Conservation (phyloP, 2,888 invertebrate genomes). For the Drosophila mulleri region DNA sequence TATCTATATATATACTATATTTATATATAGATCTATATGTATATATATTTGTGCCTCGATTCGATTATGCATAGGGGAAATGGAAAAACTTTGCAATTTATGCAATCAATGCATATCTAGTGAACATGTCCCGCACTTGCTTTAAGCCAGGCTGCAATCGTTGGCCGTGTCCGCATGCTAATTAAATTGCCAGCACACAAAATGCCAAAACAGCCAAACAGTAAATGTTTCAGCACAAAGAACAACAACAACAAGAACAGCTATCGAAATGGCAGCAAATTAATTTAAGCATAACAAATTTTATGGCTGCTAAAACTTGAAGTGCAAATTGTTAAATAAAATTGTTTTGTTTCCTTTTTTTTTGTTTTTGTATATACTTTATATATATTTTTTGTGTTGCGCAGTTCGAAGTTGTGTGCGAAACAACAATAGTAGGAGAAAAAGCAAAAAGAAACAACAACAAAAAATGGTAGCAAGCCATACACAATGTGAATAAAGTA, state of each 20-base stretch:
- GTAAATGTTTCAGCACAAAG: slow-evolving; percentile 26
- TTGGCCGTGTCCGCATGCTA: slow-evolving; percentile 32
- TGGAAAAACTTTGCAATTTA: slow-evolving; percentile 11
- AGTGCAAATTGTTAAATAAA: slow-evolving; percentile 55
- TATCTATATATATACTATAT: neutral
- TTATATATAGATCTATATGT: slow-evolving; percentile 1
- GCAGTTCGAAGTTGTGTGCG: slow-evolving; percentile 42
- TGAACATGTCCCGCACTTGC: slow-evolving; percentile 6
- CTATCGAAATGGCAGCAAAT: slow-evolving; percentile 28
- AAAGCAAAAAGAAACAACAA: too few species aligned
- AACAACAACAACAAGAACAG: slow-evolving; percentile 10
- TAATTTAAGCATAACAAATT: slow-evolving; percentile 56
- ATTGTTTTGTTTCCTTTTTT: slow-evolving; percentile 20
- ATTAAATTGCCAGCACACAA: slow-evolving; percentile 39
- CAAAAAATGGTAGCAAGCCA: slow-evolving; percentile 30
- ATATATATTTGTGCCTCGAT: slow-evolving; percentile 10
- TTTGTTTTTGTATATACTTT: slow-evolving; percentile 3
- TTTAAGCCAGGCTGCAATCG: slow-evolving; percentile 10
- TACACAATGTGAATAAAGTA: slow-evolving; percentile 31
- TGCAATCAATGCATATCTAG: slow-evolving; percentile 62
- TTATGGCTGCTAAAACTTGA: slow-evolving; percentile 47
- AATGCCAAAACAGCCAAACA: slow-evolving; percentile 16
- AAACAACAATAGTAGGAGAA: too few species aligned
- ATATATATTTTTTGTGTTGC: slow-evolving; percentile 29
- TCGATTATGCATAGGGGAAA: slow-evolving; percentile 34